Evolutionary conservation across 2,113 vertebrate genomes (phyloP).

Genomic region (Rana temporaria): DNA sequence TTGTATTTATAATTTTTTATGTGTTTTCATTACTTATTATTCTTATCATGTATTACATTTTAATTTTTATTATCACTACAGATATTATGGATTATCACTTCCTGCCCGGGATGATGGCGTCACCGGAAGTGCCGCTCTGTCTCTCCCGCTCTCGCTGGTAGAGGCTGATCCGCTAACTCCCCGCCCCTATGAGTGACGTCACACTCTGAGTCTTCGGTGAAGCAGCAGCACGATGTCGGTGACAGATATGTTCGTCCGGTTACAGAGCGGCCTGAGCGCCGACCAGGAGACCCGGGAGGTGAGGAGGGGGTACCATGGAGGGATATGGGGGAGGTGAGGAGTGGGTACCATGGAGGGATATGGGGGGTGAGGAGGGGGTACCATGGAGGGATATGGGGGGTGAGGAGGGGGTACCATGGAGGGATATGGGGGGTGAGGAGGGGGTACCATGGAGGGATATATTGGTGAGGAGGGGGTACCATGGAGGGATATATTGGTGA

Average conservation of each 20-base stretch:
- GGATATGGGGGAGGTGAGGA: rapidly evolving
- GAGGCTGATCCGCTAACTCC: background rate
- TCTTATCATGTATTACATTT: no score
- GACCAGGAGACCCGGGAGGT: constrained; percentile 96
- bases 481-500: no score
- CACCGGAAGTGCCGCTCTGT: background rate
- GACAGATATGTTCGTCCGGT: constrained; percentile 88
- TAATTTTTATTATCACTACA: no score
- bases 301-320: rapidly evolving
- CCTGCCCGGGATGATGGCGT: background rate
- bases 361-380: rapidly evolving
- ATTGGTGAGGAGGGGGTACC: no score
- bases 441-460: no score
- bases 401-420: background rate
- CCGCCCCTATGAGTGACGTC: background rate
- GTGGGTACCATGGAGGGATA: rapidly evolving
- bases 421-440: background rate
- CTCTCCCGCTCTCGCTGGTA: background rate
- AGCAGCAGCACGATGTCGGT: constrained; percentile 80
- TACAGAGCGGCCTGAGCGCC: constrained; percentile 88
- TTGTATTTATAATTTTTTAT: no score
- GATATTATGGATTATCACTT: background rate
- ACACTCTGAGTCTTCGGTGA: background rate
- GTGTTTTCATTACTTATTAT: no score
- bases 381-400: rapidly evolving